These are phyloP conservation scores for Habropoda laboriosa DNA, from an alignment of 1,140 invertebrate genomes.

Conservation along the genomic window DNA sequence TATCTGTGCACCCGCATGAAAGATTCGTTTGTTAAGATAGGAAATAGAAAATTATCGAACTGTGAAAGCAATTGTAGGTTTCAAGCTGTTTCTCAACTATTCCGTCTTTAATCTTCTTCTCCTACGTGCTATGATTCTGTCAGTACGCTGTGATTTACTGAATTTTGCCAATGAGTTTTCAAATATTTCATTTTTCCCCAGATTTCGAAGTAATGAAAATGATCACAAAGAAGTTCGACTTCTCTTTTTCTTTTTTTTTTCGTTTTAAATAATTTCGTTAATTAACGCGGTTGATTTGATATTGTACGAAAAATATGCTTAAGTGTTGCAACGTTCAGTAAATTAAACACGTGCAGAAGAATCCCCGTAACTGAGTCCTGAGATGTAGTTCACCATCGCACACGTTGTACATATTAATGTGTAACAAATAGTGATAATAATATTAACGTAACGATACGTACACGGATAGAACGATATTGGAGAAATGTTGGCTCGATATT, in stretches of 20 bases:
- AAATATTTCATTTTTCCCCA: too few relatives aligned
- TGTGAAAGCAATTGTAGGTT: not conserved
- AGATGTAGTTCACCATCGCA: conserved; percentile 20
- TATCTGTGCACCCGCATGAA: not conserved
- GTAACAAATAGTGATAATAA: conserved; percentile 24
- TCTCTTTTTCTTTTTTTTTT: too few relatives aligned
- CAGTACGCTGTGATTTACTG: not conserved
- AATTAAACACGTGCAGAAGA: not conserved
- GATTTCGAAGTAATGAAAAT: too few relatives aligned
- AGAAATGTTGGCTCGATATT: not conserved
- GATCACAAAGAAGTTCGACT: too few relatives aligned
- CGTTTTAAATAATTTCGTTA: too few relatives aligned
- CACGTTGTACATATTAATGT: conserved; percentile 26
- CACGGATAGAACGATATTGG: not conserved
- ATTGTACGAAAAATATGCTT: not conserved
- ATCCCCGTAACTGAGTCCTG: not conserved
- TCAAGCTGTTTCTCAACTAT: not conserved
- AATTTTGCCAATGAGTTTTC: not conserved
- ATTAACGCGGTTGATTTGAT: not conserved
- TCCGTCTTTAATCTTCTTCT: conserved; percentile 1
- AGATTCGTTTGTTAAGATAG: not conserved
- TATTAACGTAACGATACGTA: not conserved
- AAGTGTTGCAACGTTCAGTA: not conserved
- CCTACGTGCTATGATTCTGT: not conserved
- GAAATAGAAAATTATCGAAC: not conserved